A percentile compares a stretch with the other conserved stretches of the same genome.
Conservation (phyloP, 1,140 invertebrate species). For the Scaptomyza hsui region DNA sequence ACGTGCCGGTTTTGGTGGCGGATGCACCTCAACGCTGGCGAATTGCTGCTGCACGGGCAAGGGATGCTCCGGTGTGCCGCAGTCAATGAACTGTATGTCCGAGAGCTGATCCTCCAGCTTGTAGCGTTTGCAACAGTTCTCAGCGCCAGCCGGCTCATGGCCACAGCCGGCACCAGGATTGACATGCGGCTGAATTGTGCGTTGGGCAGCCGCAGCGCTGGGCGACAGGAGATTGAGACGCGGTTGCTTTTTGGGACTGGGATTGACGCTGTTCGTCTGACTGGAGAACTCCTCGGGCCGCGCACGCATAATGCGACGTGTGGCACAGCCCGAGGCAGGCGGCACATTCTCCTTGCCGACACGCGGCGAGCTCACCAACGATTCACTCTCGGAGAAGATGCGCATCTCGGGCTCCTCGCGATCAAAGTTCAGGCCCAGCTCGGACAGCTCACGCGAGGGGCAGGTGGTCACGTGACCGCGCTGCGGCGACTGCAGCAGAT, state of each 20-base stretch:
- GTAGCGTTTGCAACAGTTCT: conserved; percentile 85
- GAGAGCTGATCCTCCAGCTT: conserved; percentile 87
- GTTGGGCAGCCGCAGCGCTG: conserved; percentile 50
- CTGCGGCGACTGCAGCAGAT: conserved; percentile 86
- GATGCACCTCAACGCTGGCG: conserved; percentile 74
- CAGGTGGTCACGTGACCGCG: conserved; percentile 83
- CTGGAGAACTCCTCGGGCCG: conserved; percentile 85
- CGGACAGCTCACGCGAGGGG: conserved; percentile 89
- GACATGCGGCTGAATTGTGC: conserved; percentile 28
- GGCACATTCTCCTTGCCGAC: conserved; percentile 84
- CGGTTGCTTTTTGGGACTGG: conserved; percentile 86
- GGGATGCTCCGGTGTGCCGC: conserved; percentile 86
- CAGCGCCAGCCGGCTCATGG: conserved; percentile 81
- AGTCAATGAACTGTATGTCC: conserved; percentile 88
- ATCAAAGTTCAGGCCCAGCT: conserved; percentile 92
- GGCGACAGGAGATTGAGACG: conserved; percentile 84
- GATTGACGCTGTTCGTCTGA: conserved; percentile 85
- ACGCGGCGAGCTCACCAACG: conserved; percentile 85
- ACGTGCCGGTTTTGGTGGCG: conserved; percentile 72
- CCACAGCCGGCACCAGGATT: conserved; percentile 47
- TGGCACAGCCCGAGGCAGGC: conserved; percentile 61
- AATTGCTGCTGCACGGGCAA: conserved; percentile 45
- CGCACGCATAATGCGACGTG: conserved; percentile 84
- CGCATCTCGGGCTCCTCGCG: conserved; percentile 93
- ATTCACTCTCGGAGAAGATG: conserved; percentile 94